A percentile compares a stretch with the other conserved stretches of the same genome.
Conservation (phyloP, 2,797 vertebrate species). For the Phoxinus dragarum region DNA sequence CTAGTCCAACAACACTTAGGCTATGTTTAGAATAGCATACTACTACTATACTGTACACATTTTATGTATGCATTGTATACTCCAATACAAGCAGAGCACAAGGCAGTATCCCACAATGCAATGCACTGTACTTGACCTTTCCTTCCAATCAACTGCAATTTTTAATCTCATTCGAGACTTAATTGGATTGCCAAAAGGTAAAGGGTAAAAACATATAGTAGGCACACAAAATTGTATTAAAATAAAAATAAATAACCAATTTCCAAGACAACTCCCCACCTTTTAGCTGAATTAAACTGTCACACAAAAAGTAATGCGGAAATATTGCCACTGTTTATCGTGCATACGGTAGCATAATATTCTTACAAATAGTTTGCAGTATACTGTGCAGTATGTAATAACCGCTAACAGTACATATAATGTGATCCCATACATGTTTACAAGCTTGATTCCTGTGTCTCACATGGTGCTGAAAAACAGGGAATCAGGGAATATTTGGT, state of each 20-base stretch:
- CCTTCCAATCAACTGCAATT: not conserved
- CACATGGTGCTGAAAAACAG: not conserved
- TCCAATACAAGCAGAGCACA: not conserved
- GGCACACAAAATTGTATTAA: not conserved
- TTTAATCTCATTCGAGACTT: not conserved
- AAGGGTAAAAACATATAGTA: not conserved
- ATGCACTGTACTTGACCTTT: not conserved
- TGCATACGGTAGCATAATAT: not conserved
- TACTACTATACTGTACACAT: not conserved
- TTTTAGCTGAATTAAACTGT: not conserved
- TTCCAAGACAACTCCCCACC: not conserved
- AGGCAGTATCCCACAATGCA: not conserved
- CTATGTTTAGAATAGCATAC: not conserved
- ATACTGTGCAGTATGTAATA: not conserved
- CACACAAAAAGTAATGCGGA: not conserved
- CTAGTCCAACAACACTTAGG: not conserved
- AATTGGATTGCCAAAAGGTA: constrained; percentile 2
- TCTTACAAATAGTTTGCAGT: not conserved
- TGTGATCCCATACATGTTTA: not conserved
- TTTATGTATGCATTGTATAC: not conserved
- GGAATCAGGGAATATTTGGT: not conserved
- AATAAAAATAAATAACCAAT: not conserved
- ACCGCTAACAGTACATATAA: too few species aligned
- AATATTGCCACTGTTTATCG: not conserved
- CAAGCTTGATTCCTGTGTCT: not conserved